These are phyloP conservation scores for Engraulis encrasicolus DNA, from an alignment of 2,113 vertebrate genomes.

Conservation along the genomic window DNA sequence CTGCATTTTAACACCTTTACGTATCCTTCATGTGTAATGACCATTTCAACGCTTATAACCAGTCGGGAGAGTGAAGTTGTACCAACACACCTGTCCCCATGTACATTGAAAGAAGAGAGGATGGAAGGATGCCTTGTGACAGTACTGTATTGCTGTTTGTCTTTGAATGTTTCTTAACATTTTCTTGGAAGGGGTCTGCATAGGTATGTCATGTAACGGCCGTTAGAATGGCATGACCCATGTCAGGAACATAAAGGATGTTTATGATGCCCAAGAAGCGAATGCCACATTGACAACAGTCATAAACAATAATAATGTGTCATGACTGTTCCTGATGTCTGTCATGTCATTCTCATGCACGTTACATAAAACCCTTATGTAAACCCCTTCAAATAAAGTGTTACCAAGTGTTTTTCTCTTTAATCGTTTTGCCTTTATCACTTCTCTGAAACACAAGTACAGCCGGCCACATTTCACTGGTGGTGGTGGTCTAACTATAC, in stretches of 20 bases:
- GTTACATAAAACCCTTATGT: no score
- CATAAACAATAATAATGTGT: no score
- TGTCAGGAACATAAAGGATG: no score
- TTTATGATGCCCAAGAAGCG: no score
- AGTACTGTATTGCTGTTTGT: slow-evolving; percentile 8
- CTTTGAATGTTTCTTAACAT: not conserved
- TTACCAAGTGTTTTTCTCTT: not conserved
- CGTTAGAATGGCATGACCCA: no score
- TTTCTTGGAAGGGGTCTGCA: no score
- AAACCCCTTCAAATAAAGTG: no score
- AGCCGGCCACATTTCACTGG: not conserved
- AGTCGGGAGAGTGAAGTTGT: not conserved
- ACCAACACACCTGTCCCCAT: not conserved
- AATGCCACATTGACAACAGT: no score
- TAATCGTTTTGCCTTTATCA: not conserved
- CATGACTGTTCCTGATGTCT: no score
- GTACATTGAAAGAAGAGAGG: not conserved
- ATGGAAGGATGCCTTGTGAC: not conserved
- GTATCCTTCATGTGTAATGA: not conserved
- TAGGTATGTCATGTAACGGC: no score
- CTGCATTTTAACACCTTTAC: slow-evolving; percentile 25
- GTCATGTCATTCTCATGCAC: no score
- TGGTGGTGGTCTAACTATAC: not conserved
- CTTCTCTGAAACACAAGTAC: not conserved
- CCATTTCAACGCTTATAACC: not conserved